Base-by-base conservation (phyloP, 1,140 invertebrate genomes). In the Phenacoccus solenopsis region DNA sequence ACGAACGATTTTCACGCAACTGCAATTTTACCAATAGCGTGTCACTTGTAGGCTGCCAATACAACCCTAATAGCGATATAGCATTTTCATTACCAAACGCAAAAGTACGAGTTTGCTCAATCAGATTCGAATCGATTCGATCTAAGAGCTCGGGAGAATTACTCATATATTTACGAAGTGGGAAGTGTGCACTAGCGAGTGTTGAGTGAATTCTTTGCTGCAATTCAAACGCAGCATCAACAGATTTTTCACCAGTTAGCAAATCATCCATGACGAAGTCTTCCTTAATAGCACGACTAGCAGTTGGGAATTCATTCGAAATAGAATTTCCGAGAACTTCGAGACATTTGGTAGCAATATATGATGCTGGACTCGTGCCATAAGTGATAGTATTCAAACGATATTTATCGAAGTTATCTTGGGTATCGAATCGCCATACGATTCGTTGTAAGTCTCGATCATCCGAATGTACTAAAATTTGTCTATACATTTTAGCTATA, bases 401-500 rank as follows among this genome's bases (percentile, higher is more conserved):
- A 69, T 73, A 80, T 49, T 75, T 72, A 21, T 68, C 22, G 4
- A 80, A 70, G 1, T 72, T 38, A 20, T 77, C 68, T 49, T 49
- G 64, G 10, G 72, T 69, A 16, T 72, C 69, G 28, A 75, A 30
- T 57, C 77, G 68, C 77, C 79, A 80, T 0, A 81, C 28, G n/a
- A 81, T 77, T 9, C 73, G 67, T 75, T 81, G 79, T 7, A 69
- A 27, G 4, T 49, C 13, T 1, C 49, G 27, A 21, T 69, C 56
- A 4, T 30, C 21, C 25, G 21, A 25, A n/a, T 22, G 2, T 4
- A 79, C 71, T 27, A 71, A 68, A 5, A 79, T 61, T 69, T 77
- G 75, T 1, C 76, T 70, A 69, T 78, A 80, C 77, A 80, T 80
- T 70, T 80, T 80, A 28, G 75, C 71, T 1, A 80, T 77, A 72